Evolutionary conservation across 2,888 invertebrate genomes (phyloP).

Genomic region (Mycalesis mineus): DNA sequence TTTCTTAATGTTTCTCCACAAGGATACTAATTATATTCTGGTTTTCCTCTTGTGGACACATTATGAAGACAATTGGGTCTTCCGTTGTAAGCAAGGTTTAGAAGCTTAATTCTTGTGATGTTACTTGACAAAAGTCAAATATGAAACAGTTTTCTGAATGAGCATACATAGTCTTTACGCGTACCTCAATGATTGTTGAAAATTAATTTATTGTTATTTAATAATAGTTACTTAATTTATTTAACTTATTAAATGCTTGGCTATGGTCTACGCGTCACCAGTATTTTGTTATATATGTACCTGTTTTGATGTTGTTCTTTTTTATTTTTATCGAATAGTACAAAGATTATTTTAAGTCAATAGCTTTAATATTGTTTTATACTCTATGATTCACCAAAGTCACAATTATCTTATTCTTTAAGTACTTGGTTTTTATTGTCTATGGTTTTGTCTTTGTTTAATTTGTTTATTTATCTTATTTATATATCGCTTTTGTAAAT

Average conservation of each 20-base stretch:
- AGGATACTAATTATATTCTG: too few relatives aligned
- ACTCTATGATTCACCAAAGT: slow-evolving; percentile 32
- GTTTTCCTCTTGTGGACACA: too few relatives aligned
- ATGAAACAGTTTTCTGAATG: neutral
- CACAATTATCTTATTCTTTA: slow-evolving; percentile 15
- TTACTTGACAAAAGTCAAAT: neutral
- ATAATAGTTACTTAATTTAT: slow-evolving; percentile 67
- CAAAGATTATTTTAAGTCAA: slow-evolving; percentile 48
- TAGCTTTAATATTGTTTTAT: slow-evolving; percentile 56
- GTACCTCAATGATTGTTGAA: slow-evolving; percentile 59
- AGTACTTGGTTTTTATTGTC: neutral
- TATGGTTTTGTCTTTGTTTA: slow-evolving; percentile 40
- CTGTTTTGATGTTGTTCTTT: slow-evolving; percentile 25
- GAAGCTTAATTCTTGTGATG: too few relatives aligned
- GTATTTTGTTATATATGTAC: slow-evolving; percentile 29
- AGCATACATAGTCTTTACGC: slow-evolving; percentile 50
- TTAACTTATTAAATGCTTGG: slow-evolving; percentile 34
- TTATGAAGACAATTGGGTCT: too few relatives aligned
- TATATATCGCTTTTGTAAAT: slow-evolving; percentile 65
- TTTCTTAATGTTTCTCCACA: too few relatives aligned
- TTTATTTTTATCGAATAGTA: slow-evolving; percentile 45
- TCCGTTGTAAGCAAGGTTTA: too few relatives aligned
- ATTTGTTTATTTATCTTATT: slow-evolving; percentile 39
- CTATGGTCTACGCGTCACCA: slow-evolving; percentile 30
- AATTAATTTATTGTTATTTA: slow-evolving; percentile 65